Percentiles rank a stretch among this genome's conserved stretches.
Evolutionary conservation across 2,888 invertebrate species (phyloP).

Genomic region (Dicycla oo): DNA sequence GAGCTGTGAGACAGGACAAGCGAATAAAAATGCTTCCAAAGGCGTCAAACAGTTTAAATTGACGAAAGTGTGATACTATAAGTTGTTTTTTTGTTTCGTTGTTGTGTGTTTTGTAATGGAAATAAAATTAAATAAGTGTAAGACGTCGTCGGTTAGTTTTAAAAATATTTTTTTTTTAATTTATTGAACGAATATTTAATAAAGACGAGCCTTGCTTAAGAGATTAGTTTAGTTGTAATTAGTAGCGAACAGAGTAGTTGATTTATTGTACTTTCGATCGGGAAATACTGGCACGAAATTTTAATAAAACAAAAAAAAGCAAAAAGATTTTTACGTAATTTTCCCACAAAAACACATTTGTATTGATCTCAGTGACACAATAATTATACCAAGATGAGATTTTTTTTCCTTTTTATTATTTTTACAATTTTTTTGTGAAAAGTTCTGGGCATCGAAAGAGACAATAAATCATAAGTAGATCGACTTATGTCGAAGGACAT

Average conservation of each 20-base stretch:
- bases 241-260: constrained; percentile 78
- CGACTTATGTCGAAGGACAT: constrained; percentile 84
- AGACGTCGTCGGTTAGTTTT: constrained; percentile 83
- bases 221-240: constrained; percentile 87
- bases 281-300: constrained; percentile 54
- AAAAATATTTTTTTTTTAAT: constrained; percentile 77
- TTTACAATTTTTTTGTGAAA: constrained; percentile 46
- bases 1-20: constrained; percentile 85
- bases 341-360: constrained; percentile 56
- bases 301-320: constrained; percentile 51
- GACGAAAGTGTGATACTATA: constrained; percentile 89
- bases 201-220: constrained; percentile 90
- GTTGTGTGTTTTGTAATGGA: constrained; percentile 89
- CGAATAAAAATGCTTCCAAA: constrained; percentile 84
- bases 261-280: constrained; percentile 73
- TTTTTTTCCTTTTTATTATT: constrained; percentile 55
- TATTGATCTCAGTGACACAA: constrained; percentile 68
- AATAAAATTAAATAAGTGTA: constrained; percentile 78
- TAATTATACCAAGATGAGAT: constrained; percentile 53
- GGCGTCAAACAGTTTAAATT: constrained; percentile 81
- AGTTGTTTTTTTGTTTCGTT: constrained; percentile 89
- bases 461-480: constrained; percentile 80
- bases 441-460: constrained; percentile 77
- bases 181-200: constrained; percentile 88
- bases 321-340: constrained; percentile 52